These are phyloP conservation scores for Apamea anceps DNA, from an alignment of 2,888 invertebrate species.

Conservation along the genomic window DNA sequence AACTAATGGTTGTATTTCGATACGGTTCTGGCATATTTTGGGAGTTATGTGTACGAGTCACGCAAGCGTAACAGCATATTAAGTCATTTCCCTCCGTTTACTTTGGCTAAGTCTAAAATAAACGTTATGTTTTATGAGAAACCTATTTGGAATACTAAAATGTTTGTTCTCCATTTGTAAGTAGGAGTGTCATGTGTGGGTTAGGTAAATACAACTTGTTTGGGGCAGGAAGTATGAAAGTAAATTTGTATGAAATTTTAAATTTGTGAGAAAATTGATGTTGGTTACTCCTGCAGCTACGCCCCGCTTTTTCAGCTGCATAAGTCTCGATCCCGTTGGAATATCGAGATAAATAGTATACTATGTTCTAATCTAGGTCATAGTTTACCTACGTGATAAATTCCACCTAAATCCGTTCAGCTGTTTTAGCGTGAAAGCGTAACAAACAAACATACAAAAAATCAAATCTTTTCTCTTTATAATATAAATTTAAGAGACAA, in stretches of 20 bases:
- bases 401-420: too few species aligned
- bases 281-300: too few species aligned
- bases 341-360: too few species aligned
- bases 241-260: not conserved
- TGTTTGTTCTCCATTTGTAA: conserved; percentile 42
- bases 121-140: conserved; percentile 28
- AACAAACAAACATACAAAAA: too few species aligned
- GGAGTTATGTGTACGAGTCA: conserved; percentile 56
- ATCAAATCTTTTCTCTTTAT: too few species aligned
- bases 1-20: conserved; percentile 52
- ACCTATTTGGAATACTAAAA: conserved; percentile 49
- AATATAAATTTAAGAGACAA: too few species aligned
- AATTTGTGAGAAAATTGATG: not conserved
- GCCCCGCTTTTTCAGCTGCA: too few species aligned
- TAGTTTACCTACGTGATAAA: too few species aligned
- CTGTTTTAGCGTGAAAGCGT: too few species aligned
- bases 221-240: not conserved
- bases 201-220: conserved; percentile 14
- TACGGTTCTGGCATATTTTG: conserved; percentile 52
- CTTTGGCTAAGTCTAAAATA: conserved; percentile 48
- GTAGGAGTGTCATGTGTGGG: not conserved
- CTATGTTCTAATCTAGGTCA: too few species aligned
- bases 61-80: conserved; percentile 55
- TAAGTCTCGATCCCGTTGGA: too few species aligned
- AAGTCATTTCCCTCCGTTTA: conserved; percentile 60